Evolutionary conservation across 2,888 invertebrate genomes (phyloP).

Genomic region (Lymantria dispar): DNA sequence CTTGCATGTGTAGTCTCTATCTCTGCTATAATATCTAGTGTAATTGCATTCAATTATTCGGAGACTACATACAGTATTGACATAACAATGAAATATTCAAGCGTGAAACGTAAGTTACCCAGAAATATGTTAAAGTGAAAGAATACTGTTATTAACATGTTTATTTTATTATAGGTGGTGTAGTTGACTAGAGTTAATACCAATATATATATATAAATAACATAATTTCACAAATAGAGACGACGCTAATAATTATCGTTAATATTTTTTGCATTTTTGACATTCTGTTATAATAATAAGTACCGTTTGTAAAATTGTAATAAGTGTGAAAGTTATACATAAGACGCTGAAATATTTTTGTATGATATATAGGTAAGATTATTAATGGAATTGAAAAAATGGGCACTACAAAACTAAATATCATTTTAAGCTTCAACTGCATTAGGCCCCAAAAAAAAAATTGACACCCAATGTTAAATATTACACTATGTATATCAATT

Average conservation of each 20-base stretch:
- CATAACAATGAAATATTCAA: constrained; percentile 34
- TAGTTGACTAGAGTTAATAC: background rate
- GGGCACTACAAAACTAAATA: constrained; percentile 6
- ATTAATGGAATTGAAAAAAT: constrained; percentile 13
- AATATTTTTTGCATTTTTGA: constrained; percentile 8
- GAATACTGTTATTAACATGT: background rate
- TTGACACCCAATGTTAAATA: background rate
- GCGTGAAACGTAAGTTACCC: constrained; percentile 29
- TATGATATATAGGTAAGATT: constrained; percentile 3
- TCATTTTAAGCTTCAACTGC: background rate
- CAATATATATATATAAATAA: background rate
- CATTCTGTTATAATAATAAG: constrained; percentile 8
- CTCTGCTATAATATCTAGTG: background rate
- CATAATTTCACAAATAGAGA: background rate
- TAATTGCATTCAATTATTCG: constrained; percentile 29
- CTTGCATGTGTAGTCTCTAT: background rate
- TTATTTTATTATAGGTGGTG: background rate
- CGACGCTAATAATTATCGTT: background rate
- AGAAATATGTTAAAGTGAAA: constrained; percentile 12
- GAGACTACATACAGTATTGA: constrained; percentile 29
- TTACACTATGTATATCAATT: constrained; percentile 6
- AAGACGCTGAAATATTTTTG: constrained; percentile 13
- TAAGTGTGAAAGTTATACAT: constrained; percentile 16
- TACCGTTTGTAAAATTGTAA: constrained; percentile 9
- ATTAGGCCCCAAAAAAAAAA: background rate